Base-by-base conservation (phyloP, 1,140 invertebrate species). In the Frieseomelitta varia region DNA sequence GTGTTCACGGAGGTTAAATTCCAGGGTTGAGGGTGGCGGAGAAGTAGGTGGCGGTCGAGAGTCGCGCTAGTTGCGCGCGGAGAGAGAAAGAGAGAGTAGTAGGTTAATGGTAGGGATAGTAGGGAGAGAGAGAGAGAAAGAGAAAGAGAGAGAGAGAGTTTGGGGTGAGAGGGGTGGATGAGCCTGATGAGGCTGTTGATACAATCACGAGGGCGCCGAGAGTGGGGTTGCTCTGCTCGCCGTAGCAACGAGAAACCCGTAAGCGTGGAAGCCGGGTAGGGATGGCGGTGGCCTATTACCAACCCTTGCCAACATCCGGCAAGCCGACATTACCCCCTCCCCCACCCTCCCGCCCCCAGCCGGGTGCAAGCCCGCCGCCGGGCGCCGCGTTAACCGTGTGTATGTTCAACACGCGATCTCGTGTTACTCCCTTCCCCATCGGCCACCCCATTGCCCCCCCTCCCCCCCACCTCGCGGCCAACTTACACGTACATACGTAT, bases 101-200 rank as follows among this genome's bases (percentile, higher is more conserved):
- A 4, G 73, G 47, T 30, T 73, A 19, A 30, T 17, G 21, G 63
- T 47, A 58, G 53, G 21, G 17, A 58, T 75, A 27, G 63, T 30
- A 65, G 63, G n/a, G 27, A 14, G 67, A 27, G 53, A 72, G 39
- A 47, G 6, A 47, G 39, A 47, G n/a, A n/a, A n/a, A n/a, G n/a
- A n/a, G 39, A 39, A 6, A 39, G 39, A 39, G 39, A 47, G 39
- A 47, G 39, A 47, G 39, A 39, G 27, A 34, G 19, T 21, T 24
- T 10, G 19, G 30, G 67, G 72, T 39, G 47, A 11, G 53, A 69
- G 39, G 24, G 56, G 77, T 84, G 92, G 89, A 92, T 92, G 92
- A 93, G 89, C 88, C 92, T 93, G 92, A 93, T 92, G 92, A 93
- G 91, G 87, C 91, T 93, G 93, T 92, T 93, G 92, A 93, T 93